A percentile compares a stretch with the other conserved stretches of the same genome.
Evolutionary conservation across 2,113 vertebrate species (phyloP).

Genomic region (Crotalus tigris): DNA sequence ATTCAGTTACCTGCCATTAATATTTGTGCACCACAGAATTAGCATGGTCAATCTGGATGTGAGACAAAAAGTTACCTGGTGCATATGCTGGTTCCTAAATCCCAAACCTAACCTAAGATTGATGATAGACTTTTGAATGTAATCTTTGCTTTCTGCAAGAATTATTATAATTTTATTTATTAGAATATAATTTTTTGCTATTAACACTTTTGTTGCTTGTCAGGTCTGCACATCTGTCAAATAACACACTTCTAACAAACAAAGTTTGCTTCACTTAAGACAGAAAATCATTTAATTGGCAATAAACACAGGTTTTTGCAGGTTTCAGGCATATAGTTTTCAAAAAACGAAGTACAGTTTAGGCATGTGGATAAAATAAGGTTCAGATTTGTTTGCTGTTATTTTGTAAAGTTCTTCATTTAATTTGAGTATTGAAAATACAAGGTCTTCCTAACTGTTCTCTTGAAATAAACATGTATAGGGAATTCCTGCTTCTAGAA

Average conservation of each 20-base stretch:
- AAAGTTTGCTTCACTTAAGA: not conserved
- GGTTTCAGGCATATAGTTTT: not conserved
- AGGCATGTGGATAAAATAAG: not conserved
- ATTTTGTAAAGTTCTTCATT: not conserved
- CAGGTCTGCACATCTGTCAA: not conserved
- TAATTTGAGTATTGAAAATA: not conserved
- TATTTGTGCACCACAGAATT: not conserved
- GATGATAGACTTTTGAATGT: not conserved
- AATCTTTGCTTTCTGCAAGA: not conserved
- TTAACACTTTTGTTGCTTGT: constrained; percentile 3
- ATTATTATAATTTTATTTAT: not conserved
- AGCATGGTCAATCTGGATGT: not conserved
- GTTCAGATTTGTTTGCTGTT: not conserved
- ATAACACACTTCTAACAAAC: not conserved
- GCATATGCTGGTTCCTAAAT: not conserved
- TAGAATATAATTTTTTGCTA: accelerated
- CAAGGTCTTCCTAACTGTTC: not conserved
- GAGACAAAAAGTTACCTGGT: not conserved
- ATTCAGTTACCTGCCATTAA: not conserved
- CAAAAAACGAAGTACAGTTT: not conserved
- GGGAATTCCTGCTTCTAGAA: not conserved
- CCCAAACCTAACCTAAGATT: not conserved
- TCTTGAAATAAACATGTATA: not conserved
- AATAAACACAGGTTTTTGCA: not conserved
- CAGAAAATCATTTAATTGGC: constrained; percentile 24